phyloP scores from a whole-genome alignment of 2,888 invertebrate genomes.

The Hypselothyrea guttata region DNA sequence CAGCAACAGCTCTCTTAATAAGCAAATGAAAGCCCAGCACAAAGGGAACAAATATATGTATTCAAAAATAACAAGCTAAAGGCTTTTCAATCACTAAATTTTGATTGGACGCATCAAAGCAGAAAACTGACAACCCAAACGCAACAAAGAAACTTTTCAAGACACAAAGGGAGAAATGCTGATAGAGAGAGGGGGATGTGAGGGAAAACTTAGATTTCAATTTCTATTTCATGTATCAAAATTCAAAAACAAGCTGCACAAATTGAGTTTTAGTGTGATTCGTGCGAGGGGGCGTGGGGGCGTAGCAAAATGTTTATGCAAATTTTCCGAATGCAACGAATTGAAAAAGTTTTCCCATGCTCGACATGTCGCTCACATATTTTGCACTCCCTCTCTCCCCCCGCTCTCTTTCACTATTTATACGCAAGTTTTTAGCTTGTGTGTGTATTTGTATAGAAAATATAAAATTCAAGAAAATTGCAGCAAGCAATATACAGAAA shows the following conservation, averaged over 20 bases:
- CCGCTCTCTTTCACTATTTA: slow-evolving; percentile 2
- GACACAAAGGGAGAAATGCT: slow-evolving; percentile 11
- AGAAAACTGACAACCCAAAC: slow-evolving; percentile 50
- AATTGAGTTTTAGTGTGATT: slow-evolving; percentile 43
- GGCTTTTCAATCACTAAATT: slow-evolving; percentile 56
- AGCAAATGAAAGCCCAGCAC: neutral
- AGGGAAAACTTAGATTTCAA: slow-evolving; percentile 5
- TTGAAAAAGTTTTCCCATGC: slow-evolving; percentile 67
- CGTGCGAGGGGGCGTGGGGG: neutral
- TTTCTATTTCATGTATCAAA: slow-evolving; percentile 24
- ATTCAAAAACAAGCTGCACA: slow-evolving; percentile 37
- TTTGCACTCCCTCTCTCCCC: neutral
- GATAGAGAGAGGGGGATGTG: slow-evolving; percentile 7
- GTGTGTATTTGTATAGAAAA: slow-evolving; percentile 30
- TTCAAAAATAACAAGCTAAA: slow-evolving; percentile 5
- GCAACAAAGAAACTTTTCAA: slow-evolving; percentile 24
- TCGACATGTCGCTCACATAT: slow-evolving; percentile 38
- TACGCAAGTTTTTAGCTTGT: slow-evolving; percentile 20
- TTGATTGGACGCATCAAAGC: slow-evolving; percentile 71
- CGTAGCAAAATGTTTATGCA: slow-evolving; percentile 59
- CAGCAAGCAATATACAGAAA: slow-evolving; percentile 24
- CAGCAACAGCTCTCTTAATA: neutral
- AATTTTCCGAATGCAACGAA: slow-evolving; percentile 64
- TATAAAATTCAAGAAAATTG: slow-evolving; percentile 58
- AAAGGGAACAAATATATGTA: slow-evolving; percentile 3